These are phyloP conservation scores for Sericinus montela DNA, from an alignment of 2,888 invertebrate genomes.

Conservation along the genomic window DNA sequence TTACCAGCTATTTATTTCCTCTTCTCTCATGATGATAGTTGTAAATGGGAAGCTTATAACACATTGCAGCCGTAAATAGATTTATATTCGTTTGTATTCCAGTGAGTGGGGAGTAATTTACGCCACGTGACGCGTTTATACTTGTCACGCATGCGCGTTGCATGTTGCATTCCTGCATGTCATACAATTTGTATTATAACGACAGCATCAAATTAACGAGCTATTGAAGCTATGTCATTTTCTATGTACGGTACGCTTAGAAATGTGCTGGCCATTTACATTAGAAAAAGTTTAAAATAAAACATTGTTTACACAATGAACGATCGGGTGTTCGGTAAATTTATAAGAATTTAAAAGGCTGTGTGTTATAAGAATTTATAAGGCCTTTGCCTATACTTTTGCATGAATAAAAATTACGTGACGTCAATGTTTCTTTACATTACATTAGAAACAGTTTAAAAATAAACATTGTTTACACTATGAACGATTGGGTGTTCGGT, in stretches of 20 bases:
- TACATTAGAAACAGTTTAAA: too few relatives aligned
- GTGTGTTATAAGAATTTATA: too few relatives aligned
- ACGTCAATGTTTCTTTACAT: too few relatives aligned
- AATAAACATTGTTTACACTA: background rate
- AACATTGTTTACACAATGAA: too few relatives aligned
- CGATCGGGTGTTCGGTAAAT: too few relatives aligned
- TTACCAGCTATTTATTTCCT: background rate
- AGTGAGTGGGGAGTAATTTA: constrained; percentile 31
- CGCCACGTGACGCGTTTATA: constrained; percentile 32
- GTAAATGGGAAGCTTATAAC: background rate
- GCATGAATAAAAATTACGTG: too few relatives aligned
- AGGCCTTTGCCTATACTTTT: too few relatives aligned
- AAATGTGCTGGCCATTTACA: background rate
- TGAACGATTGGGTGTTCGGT: too few relatives aligned
- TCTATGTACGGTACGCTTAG: background rate
- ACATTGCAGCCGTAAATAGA: background rate
- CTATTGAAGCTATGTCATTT: background rate
- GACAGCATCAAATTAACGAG: background rate
- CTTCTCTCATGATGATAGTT: background rate
- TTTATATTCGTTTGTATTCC: constrained; percentile 10
- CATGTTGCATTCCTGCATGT: constrained; percentile 10
- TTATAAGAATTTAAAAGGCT: too few relatives aligned
- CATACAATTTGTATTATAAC: constrained; percentile 9
- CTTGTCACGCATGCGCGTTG: background rate
- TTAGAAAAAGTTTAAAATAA: too few relatives aligned